Conservation (phyloP, 2,888 invertebrate genomes). For the Eulithis testata region DNA sequence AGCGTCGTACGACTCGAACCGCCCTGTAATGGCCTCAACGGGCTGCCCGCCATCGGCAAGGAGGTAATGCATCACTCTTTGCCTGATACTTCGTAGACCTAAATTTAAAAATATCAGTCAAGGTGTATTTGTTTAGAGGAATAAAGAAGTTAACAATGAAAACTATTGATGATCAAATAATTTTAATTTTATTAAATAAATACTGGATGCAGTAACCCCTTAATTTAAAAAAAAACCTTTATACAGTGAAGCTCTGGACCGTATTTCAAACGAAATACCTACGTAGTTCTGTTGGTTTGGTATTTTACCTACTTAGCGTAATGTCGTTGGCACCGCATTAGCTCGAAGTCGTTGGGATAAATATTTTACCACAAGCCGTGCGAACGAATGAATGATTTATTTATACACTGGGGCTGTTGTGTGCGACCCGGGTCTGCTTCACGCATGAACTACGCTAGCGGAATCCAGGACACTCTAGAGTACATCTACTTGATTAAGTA, state of each 20-base stretch:
- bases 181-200: too few relatives aligned
- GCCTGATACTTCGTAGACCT: slow-evolving; percentile 49
- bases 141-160: too few relatives aligned
- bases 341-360: slow-evolving; percentile 36
- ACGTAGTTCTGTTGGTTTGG: background rate
- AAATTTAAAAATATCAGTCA: background rate
- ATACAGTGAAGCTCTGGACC: too few relatives aligned
- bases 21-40: slow-evolving; percentile 86
- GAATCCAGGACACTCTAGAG: slow-evolving; percentile 33
- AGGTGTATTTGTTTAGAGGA: background rate
- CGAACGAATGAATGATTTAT: slow-evolving; percentile 47
- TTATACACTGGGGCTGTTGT: slow-evolving; percentile 33
- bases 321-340: slow-evolving; percentile 23
- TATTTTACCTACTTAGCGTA: slow-evolving; percentile 1
- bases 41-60: slow-evolving; percentile 83
- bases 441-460: slow-evolving; percentile 24
- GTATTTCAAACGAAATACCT: too few relatives aligned
- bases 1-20: slow-evolving; percentile 87
- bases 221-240: too few relatives aligned
- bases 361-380: slow-evolving; percentile 44
- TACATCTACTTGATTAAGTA: slow-evolving; percentile 22
- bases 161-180: too few relatives aligned
- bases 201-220: too few relatives aligned
- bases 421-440: slow-evolving; percentile 22
- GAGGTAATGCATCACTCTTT: slow-evolving; percentile 78